Base-by-base conservation (phyloP, 2,888 invertebrate genomes). In the Fragum sueziense region DNA sequence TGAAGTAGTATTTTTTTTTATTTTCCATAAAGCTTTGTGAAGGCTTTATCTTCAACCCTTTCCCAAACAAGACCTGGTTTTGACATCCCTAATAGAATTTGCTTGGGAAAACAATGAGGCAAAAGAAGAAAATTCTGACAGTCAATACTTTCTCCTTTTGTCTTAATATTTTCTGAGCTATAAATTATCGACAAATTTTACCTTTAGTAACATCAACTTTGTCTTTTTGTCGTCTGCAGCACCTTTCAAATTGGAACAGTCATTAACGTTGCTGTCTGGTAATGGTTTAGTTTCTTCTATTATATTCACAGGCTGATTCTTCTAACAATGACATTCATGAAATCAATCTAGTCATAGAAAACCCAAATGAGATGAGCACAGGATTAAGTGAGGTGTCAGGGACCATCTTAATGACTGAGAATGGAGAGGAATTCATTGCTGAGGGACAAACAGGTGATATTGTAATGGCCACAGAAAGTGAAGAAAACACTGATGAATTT, bases 281-380 rank as follows among this genome's bases (percentile, higher is more conserved):
- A 25, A 22, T n/a, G 57, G 1, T 2, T n/a, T 4, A 22, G 25
- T n/a, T 9, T n/a, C n/a, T n/a, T n/a, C n/a, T n/a, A n/a, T n/a
- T n/a, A n/a, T 33, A 29, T 57, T 29, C 14, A 37, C 51, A 51
- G 69, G 61, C n/a, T 25, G 69, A 33, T 25, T n/a, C 9, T 2
- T n/a, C 1, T 22, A n/a, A 6, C 17, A 31, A 68, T 14, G 37
- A 47, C 51, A 72, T 76, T 1, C 76, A 77, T 22, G 77, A 77
- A 22, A 70, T 77, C 54, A 77, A 37, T 61, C 37, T 77, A 25
- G 61, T 77, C 9, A 73, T 77, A 25, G 70, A 73, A 29, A 69
- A 73, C 17, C 70, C 29, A 17, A 31, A n/a, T 34, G 41, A 47
- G 1, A 11, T 27, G 11, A 37, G 7, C 25, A 9, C 41, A 3